phyloP scores from a whole-genome alignment of 2,888 invertebrate species.

The Pollenia labialis region DNA sequence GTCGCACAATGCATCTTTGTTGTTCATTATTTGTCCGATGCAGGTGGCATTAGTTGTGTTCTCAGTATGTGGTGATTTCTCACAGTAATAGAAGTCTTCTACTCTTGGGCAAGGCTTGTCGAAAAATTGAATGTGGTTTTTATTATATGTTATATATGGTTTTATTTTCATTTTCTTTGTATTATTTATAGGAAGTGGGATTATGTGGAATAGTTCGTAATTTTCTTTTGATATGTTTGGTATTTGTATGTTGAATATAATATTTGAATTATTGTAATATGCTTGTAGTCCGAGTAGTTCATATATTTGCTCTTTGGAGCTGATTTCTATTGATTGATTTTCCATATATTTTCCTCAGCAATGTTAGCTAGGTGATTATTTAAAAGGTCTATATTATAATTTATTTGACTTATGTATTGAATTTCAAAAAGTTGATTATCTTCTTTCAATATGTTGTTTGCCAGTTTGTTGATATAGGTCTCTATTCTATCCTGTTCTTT shows the following conservation, averaged over 20 bases:
- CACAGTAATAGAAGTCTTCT: constrained; percentile 45
- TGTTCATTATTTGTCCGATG: constrained; percentile 8
- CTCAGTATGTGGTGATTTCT: neutral
- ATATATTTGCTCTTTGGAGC: neutral
- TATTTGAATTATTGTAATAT: too few relatives aligned
- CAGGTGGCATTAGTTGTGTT: constrained; percentile 20
- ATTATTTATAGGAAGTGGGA: constrained; percentile 62
- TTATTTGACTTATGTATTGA: constrained; percentile 50
- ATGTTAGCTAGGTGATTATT: constrained; percentile 56
- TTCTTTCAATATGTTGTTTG: constrained; percentile 29
- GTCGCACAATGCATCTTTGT: constrained; percentile 23
- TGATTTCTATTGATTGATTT: neutral
- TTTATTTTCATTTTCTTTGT: constrained; percentile 50
- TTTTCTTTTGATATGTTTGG: constrained; percentile 54
- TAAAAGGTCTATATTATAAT: constrained; percentile 65
- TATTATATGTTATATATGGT: constrained; percentile 26
- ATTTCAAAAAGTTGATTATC: constrained; percentile 23
- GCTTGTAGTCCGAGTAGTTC: too few relatives aligned
- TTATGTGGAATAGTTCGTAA: constrained; percentile 54
- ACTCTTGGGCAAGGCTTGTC: constrained; percentile 34
- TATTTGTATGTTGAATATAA: constrained; percentile 50
- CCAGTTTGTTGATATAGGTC: neutral
- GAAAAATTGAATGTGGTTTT: constrained; percentile 44
- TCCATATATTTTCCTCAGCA: constrained; percentile 45
- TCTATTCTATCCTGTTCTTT: too few relatives aligned